Evolutionary conservation across 1,140 invertebrate genomes (phyloP).

Genomic region (Cydia fagiglandana): DNA sequence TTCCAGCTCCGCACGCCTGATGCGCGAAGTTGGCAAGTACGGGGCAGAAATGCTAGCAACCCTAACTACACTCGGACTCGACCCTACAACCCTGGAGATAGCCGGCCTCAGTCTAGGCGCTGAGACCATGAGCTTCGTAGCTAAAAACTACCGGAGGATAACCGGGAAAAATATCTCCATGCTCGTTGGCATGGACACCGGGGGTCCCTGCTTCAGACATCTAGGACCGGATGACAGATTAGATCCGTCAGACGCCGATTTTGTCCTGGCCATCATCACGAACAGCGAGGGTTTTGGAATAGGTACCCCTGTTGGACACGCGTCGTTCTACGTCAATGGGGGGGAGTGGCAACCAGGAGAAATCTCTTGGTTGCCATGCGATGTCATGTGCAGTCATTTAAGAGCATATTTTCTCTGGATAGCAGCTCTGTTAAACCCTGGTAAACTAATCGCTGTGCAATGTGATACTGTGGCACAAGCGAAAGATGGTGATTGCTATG

Average conservation of each 20-base stretch:
- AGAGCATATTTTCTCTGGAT: constrained; percentile 56
- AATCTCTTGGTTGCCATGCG: constrained; percentile 53
- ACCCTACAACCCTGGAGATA: constrained; percentile 59
- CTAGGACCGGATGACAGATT: constrained; percentile 57
- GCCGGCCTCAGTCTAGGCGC: constrained; percentile 63
- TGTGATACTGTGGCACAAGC: constrained; percentile 65
- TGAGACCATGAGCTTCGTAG: constrained; percentile 62
- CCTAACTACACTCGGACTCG: constrained; percentile 48
- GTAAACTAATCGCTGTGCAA: constrained; percentile 55
- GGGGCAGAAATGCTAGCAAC: constrained; percentile 56
- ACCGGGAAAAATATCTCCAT: constrained; percentile 65
- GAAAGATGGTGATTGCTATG: constrained; percentile 54
- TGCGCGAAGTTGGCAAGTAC: constrained; percentile 55
- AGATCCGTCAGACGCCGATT: constrained; percentile 37
- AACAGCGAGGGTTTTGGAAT: constrained; percentile 85
- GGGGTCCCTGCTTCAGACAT: constrained; percentile 67
- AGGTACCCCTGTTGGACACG: constrained; percentile 82
- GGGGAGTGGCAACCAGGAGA: constrained; percentile 83
- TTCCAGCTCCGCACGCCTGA: constrained; percentile 60
- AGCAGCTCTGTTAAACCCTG: constrained; percentile 51
- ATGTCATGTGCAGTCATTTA: constrained; percentile 56
- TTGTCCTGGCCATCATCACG: constrained; percentile 77
- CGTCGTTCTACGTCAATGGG: constrained; percentile 84
- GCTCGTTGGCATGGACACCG: constrained; percentile 61
- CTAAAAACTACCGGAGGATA: constrained; percentile 54